phyloP scores from a whole-genome alignment of 2,888 invertebrate genomes.

The Peribatodes rhomboidaria region DNA sequence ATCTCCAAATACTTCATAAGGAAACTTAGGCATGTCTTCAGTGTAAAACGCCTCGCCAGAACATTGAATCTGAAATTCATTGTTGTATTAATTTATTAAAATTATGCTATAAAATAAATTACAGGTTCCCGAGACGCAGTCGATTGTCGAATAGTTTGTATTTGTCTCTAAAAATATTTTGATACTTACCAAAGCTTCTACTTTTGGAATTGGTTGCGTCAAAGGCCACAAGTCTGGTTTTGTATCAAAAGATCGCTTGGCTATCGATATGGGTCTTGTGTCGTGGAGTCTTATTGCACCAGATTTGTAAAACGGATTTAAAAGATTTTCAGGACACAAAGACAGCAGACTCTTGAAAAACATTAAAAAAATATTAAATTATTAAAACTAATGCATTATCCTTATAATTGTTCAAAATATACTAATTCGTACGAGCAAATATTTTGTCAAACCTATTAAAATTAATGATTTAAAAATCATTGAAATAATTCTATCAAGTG shows the following conservation, averaged over 20 bases:
- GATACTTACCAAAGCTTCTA: constrained; percentile 79
- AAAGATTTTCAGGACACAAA: constrained; percentile 73
- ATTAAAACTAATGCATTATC: too few relatives aligned
- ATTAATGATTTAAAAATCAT: too few relatives aligned
- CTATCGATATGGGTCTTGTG: constrained; percentile 85
- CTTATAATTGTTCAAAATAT: too few relatives aligned
- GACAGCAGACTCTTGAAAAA: constrained; percentile 80
- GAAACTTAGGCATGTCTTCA: constrained; percentile 86
- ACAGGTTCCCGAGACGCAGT: too few relatives aligned
- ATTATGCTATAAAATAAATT: neutral
- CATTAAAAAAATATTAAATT: constrained; percentile 35
- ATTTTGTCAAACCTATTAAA: too few relatives aligned
- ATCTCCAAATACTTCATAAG: constrained; percentile 88
- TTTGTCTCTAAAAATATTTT: neutral
- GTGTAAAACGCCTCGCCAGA: constrained; percentile 89
- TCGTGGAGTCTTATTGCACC: constrained; percentile 74
- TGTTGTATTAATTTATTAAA: neutral
- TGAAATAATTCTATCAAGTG: neutral
- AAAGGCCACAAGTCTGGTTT: constrained; percentile 88
- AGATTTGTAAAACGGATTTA: constrained; percentile 72
- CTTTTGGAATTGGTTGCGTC: constrained; percentile 88
- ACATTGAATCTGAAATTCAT: constrained; percentile 77
- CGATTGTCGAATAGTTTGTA: too few relatives aligned
- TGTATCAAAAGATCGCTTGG: constrained; percentile 87
- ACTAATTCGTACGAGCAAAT: too few relatives aligned